Evolutionary conservation across 2,797 vertebrate species (phyloP).

Genomic region (Enteromius anoplus): DNA sequence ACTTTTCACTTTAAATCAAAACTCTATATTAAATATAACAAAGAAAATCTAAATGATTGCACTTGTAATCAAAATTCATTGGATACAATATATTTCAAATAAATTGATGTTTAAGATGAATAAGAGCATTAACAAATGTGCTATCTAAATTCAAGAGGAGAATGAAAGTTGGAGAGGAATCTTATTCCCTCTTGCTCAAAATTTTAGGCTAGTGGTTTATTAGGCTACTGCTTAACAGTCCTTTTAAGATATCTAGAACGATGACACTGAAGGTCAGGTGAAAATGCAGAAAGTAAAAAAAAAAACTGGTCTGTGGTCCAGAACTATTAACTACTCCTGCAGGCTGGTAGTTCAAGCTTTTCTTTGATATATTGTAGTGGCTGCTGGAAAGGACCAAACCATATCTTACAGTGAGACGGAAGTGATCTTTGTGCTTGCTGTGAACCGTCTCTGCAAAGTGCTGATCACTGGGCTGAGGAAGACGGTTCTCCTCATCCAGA

Average conservation of each 20-base stretch:
- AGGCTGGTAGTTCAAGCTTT: neutral
- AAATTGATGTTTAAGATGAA: neutral
- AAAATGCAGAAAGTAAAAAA: neutral
- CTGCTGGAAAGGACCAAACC: slow-evolving; percentile 1
- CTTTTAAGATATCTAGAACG: neutral
- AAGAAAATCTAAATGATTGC: neutral
- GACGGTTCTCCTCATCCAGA: slow-evolving; percentile 96
- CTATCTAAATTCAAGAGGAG: neutral
- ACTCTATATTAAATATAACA: neutral
- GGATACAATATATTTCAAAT: neutral
- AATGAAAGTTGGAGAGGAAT: neutral
- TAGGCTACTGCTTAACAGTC: neutral
- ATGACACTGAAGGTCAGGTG: neutral
- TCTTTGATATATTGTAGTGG: neutral
- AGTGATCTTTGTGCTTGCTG: slow-evolving; percentile 95
- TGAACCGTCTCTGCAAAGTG: slow-evolving; percentile 92
- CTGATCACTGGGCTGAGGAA: slow-evolving; percentile 95
- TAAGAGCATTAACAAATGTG: neutral
- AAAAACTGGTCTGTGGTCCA: neutral
- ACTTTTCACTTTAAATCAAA: neutral
- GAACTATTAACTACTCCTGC: neutral
- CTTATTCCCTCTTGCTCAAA: neutral
- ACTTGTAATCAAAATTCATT: neutral
- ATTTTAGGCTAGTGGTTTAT: neutral
- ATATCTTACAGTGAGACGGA: slow-evolving; percentile 89